Percentiles rank a stretch among this genome's conserved stretches.
Conservation (phyloP, 1,140 invertebrate genomes). For the Probaryconus sp. region DNA sequence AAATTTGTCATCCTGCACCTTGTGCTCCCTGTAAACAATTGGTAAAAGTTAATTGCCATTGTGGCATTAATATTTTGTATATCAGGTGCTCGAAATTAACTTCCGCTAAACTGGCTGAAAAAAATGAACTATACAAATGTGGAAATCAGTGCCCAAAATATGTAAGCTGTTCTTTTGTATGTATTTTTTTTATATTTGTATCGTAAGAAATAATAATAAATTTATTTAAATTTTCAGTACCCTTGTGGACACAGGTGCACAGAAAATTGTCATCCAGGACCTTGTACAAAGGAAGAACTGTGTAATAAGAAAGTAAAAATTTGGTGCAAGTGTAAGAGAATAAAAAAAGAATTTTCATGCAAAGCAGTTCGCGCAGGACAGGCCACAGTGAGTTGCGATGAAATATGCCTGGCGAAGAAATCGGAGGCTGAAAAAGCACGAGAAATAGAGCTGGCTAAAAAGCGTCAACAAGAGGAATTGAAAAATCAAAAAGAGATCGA, state of each 20-base stretch:
- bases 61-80: conserved; percentile 85
- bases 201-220: background rate
- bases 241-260: conserved; percentile 83
- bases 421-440: conserved; percentile 77
- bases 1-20: conserved; percentile 85
- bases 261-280: conserved; percentile 86
- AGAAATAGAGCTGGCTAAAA: conserved; percentile 78
- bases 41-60: conserved; percentile 88
- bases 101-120: conserved; percentile 75
- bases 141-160: conserved; percentile 91
- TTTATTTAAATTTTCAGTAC: conserved; percentile 76
- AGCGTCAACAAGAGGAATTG: conserved; percentile 81
- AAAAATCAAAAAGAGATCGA: conserved; percentile 84
- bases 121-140: conserved; percentile 83
- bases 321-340: conserved; percentile 87
- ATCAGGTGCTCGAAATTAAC: conserved; percentile 85
- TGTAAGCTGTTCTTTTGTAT: no score
- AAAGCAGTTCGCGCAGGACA: conserved; percentile 79
- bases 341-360: conserved; percentile 88
- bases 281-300: conserved; percentile 82
- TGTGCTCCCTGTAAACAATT: conserved; percentile 86
- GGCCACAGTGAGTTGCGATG: conserved; percentile 81
- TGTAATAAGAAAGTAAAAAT: conserved; percentile 90
- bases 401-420: conserved; percentile 80
- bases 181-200: conserved; percentile 10